Percentiles rank a stretch among this genome's conserved stretches.
These are phyloP conservation scores for Synodontis membranacea DNA, from an alignment of 2,113 vertebrate species.

Conservation along the genomic window DNA sequence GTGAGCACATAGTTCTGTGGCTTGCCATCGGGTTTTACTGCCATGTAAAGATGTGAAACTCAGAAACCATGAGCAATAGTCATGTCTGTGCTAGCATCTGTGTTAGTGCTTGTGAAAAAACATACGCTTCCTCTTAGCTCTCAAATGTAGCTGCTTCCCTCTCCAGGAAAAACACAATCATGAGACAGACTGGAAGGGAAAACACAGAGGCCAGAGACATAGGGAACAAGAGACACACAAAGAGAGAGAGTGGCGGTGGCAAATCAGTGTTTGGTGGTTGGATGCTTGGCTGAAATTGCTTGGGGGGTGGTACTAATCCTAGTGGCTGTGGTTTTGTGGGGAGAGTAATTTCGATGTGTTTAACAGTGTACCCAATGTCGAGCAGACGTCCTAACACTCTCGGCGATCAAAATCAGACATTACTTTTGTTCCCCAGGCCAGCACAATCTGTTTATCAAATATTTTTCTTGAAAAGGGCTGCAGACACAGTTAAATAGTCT, in stretches of 20 bases:
- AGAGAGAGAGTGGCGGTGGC: constrained; percentile 51
- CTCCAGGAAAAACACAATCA: constrained; percentile 57
- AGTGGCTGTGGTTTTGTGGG: constrained; percentile 69
- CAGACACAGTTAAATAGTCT: constrained; percentile 66
- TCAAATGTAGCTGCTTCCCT: constrained; percentile 49
- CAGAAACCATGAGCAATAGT: constrained; percentile 42
- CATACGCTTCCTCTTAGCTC: constrained; percentile 48
- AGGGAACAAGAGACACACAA: constrained; percentile 51
- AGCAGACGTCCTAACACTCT: constrained; percentile 61
- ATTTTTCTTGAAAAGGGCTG: constrained; percentile 67
- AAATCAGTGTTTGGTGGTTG: constrained; percentile 60
- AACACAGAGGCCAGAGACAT: constrained; percentile 46
- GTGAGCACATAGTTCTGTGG: constrained; percentile 40
- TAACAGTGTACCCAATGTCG: constrained; percentile 61
- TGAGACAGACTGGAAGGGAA: constrained; percentile 34
- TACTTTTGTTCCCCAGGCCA: constrained; percentile 49
- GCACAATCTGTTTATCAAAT: constrained; percentile 70
- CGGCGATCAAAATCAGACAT: constrained; percentile 50
- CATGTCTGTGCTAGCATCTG: constrained; percentile 49
- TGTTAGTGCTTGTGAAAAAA: constrained; percentile 49
- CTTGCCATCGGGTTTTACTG: constrained; percentile 37
- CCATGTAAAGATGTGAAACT: constrained; percentile 43
- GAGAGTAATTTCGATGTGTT: constrained; percentile 66
- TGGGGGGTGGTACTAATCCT: constrained; percentile 59
- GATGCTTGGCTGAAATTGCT: constrained; percentile 62